phyloP scores from a whole-genome alignment of 2,797 vertebrate species.

The Gobionotothen gibberifrons region DNA sequence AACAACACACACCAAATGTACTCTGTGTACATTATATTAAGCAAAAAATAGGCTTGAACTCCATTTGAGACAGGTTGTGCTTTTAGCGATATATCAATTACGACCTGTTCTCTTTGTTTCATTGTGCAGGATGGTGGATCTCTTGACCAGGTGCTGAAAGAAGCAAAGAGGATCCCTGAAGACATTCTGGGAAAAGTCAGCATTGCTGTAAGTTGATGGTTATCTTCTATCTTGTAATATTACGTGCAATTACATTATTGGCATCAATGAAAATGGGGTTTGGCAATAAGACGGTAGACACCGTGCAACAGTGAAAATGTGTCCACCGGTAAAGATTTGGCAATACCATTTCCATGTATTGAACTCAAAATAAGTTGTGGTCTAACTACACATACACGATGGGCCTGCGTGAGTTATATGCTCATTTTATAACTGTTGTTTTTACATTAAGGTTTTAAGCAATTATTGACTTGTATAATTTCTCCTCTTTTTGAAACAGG shows the following conservation, averaged over 20 bases:
- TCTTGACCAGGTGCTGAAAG: constrained; percentile 91
- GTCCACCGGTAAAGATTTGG: no score
- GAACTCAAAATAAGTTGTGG: neutral
- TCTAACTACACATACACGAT: neutral
- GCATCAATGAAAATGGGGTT: neutral
- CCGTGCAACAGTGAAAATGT: no score
- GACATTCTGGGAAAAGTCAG: constrained; percentile 93
- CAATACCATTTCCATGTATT: neutral
- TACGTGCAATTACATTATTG: neutral
- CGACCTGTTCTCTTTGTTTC: neutral
- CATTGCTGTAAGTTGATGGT: constrained; percentile 86
- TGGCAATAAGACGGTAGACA: no score
- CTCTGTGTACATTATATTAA: neutral
- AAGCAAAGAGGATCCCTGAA: constrained; percentile 90
- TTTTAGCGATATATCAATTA: neutral
- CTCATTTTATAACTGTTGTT: constrained; percentile 16
- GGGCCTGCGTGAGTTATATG: neutral
- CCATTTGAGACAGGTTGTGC: neutral
- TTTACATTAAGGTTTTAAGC: neutral
- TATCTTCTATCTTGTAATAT: neutral
- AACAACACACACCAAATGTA: neutral
- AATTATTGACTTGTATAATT: constrained; percentile 11
- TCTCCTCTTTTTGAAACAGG: constrained; percentile 70
- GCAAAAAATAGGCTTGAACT: neutral
- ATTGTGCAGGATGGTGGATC: constrained; percentile 88